A percentile compares a stretch with the other conserved stretches of the same genome.
These are phyloP conservation scores for Bos taurus DNA, from an alignment of 2,113 vertebrate species.

Conservation along the genomic window DNA sequence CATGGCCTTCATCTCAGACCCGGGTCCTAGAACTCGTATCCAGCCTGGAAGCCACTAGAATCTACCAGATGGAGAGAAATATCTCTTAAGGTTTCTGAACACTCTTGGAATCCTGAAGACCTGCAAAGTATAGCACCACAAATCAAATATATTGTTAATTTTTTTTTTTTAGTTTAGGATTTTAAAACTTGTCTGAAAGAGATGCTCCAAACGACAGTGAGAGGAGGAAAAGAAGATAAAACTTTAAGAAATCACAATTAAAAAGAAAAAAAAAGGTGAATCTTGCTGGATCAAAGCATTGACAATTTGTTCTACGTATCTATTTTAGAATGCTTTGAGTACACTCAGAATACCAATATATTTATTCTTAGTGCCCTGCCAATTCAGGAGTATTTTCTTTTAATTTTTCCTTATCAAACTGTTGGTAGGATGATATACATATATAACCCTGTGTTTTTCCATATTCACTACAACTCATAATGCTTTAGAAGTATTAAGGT, in stretches of 20 bases:
- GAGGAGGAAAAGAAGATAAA: neutral
- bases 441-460: neutral
- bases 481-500: neutral
- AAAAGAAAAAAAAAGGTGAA: neutral
- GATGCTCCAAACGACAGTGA: neutral
- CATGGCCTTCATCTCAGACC: neutral
- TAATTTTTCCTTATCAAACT: neutral
- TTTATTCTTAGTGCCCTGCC: neutral
- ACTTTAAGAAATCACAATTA: neutral
- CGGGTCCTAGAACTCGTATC: neutral
- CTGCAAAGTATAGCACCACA: rapidly evolving
- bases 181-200: neutral
- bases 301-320: neutral
- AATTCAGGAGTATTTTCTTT: neutral
- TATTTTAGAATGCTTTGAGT: neutral
- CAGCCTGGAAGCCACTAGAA: neutral
- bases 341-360: neutral
- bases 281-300: neutral
- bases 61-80: neutral
- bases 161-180: neutral
- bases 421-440: neutral
- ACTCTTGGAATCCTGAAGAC: neutral
- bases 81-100: neutral
- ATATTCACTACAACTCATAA: neutral
- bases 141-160: neutral